Evolutionary conservation across 2,113 vertebrate genomes (phyloP), one percentile per base, ranked within the genome.

Genomic region (Thinocorus orbignyianus): DNA sequence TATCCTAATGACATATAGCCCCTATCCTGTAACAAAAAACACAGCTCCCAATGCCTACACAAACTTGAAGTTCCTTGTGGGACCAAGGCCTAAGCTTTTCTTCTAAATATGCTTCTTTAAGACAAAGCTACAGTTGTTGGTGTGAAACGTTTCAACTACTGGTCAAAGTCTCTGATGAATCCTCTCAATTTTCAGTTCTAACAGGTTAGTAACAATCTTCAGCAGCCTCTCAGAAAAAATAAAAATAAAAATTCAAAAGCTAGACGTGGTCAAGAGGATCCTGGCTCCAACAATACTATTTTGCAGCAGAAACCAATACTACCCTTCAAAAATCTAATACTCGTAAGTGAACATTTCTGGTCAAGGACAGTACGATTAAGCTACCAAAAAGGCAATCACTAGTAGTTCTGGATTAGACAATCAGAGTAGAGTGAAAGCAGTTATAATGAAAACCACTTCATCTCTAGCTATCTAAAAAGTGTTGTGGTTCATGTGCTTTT

Each of bases 401-500:
- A 85, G 35, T 35, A 88, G 55, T 52, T 25, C 81, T 72, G 42
- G 17, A 93, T 77, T 86, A 88, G 51, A 93, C 65, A 96, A 96
- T 91, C 74, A 95, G 51, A 49, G 77, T 19, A 86, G n/a, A 92
- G 30, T 76, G 52, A 95, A 92, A 90, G 52, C 24, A 92, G 31
- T 19, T 68, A 37, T 80, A 95, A 95, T 78, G 77, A 93, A 86
- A 92, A 66, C 8, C 68, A 49, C 90, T 92, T 92, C 86, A 90
- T 79, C 24, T 72, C 81, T 8, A 25, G 91, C 86, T 93, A 52
- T 74, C 69, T 89, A 66, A 58, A 81, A 69, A 88, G 31, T 72
- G 85, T 76, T 92, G 69, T 90, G 44, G 60, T 95, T 95, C 52
- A 90, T 82, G 41, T 9, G 14, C 51, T 95, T 95, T 93, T 92